Base-by-base conservation (phyloP, 2,888 invertebrate species). In the Hypena proboscidalis region DNA sequence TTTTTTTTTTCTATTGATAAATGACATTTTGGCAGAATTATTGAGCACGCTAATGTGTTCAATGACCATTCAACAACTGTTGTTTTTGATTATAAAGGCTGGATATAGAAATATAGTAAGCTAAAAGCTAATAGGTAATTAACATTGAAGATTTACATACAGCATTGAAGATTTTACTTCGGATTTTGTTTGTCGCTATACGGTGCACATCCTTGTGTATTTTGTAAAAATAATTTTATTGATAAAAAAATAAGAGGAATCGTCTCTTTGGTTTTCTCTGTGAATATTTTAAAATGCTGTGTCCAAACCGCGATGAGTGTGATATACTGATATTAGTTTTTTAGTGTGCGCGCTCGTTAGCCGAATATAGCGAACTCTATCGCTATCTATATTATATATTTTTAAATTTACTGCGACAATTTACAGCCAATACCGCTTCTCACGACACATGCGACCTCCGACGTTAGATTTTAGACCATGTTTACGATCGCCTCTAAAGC, bases 301-400 rank as follows among this genome's bases (percentile, higher is more conserved):
- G 75, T 76, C 81, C 80, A 58, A 83, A 80, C 79, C 75, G 80
- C 82, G 79, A 84, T 81, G 83, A 77, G 74, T 72, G 85, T 90
- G 85, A 89, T 87, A 85, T 89, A 89, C 83, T 81, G 89, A 79
- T 84, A 87, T 85, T 80, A 77, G 75, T 79, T 83, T 82, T 83
- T 81, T 83, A 77, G 78, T 76, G 78, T 67, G 58, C 70, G 59
- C 70, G 77, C 78, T 86, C 81, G 84, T 87, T 87, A 85, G 77
- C 67, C 75, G 75, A 76, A 74, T 76, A 68, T 80, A 74, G 83
- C 82, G 67, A 85, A 80, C 76, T 38, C 36, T 37, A 38, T 33
- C 33, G 22, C 38, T 38, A 38, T 38, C 45, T 38, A 36, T 47
- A 41, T 39, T 56, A 44, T 45, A 27, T 34, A 85, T 84, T 82